Conservation (phyloP, 2,113 vertebrate genomes). For the Dasyurus viverrinus region DNA sequence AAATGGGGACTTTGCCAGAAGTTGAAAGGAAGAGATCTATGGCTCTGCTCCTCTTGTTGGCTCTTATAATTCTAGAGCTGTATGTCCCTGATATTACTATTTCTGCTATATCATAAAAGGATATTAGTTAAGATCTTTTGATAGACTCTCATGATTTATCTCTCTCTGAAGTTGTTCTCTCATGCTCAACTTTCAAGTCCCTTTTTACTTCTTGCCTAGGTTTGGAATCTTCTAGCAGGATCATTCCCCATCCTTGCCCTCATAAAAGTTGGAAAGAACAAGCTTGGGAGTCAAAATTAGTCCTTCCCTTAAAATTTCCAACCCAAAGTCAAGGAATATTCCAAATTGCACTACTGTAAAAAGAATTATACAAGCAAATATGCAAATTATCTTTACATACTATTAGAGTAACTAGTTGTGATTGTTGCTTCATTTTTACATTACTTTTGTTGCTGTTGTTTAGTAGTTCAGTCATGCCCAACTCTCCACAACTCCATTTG, state of each 20-base stretch:
- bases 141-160: not conserved
- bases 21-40: not conserved
- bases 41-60: not conserved
- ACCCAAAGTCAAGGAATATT: not conserved
- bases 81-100: not conserved
- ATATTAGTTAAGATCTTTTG: not conserved
- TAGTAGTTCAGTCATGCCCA: too few relatives aligned
- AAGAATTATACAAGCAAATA: not conserved
- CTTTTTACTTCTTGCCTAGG: not conserved
- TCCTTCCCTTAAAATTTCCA: not conserved
- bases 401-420: not conserved
- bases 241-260: not conserved
- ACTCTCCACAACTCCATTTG: not conserved
- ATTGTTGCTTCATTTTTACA: not conserved
- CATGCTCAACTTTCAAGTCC: not conserved
- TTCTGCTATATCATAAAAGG: not conserved
- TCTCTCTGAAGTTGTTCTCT: not conserved
- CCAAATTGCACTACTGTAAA: not conserved
- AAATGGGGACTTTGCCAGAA: not conserved
- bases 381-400: not conserved
- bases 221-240: not conserved
- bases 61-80: not conserved
- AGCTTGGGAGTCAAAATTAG: not conserved
- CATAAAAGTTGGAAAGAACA: not conserved
- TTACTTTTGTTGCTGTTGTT: not conserved